These are phyloP conservation scores for Rhagonycha fulva DNA, from an alignment of 2,888 invertebrate species.

Conservation along the genomic window DNA sequence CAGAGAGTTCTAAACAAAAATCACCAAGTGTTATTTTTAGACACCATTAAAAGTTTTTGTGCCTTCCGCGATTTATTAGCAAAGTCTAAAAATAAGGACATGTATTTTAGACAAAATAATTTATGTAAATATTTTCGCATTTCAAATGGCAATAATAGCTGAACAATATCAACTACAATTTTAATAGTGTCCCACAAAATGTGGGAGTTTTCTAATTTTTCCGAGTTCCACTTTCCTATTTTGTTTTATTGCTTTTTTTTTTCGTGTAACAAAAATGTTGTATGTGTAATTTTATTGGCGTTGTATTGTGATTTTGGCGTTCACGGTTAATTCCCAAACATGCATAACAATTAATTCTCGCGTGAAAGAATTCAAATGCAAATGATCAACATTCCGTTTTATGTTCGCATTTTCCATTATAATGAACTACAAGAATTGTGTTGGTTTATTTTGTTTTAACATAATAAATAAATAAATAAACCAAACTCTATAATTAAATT, in stretches of 20 bases:
- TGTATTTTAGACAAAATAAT: not conserved
- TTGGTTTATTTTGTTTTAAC: not conserved
- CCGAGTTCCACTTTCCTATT: not conserved
- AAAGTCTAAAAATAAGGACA: not conserved
- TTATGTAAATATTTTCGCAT: not conserved
- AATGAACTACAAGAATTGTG: not conserved
- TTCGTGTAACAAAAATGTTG: not conserved
- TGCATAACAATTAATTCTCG: constrained; percentile 15
- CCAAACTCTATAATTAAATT: not conserved
- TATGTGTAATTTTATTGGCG: not conserved
- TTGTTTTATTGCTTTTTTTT: not conserved
- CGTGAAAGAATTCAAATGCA: constrained; percentile 24
- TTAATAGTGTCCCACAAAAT: not conserved
- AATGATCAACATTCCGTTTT: constrained; percentile 3
- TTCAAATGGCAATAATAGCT: not conserved
- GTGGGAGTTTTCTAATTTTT: not conserved
- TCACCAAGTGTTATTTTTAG: not conserved
- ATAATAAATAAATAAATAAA: not conserved
- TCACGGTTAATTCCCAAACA: constrained; percentile 3
- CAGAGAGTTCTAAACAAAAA: not conserved
- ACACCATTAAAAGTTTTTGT: not conserved
- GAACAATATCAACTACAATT: not conserved
- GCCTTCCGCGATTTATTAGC: not conserved
- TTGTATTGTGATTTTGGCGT: not conserved
- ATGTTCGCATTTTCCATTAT: not conserved